Base-by-base conservation (phyloP, 2,888 invertebrate species). In the Bruchidius siliquastri region DNA sequence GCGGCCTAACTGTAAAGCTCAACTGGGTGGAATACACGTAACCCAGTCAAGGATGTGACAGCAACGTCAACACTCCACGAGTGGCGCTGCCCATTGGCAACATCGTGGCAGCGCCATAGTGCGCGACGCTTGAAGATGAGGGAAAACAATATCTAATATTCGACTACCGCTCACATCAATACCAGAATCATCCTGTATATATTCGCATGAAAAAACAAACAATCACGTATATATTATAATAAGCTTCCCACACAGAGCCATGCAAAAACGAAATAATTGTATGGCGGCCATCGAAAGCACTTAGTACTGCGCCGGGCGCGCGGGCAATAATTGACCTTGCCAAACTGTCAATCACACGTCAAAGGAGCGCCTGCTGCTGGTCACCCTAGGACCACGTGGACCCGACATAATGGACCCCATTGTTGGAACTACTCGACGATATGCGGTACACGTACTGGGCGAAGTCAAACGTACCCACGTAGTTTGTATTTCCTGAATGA, bases 231-330 rank as follows among this genome's bases (percentile, higher is more conserved):
- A 49, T 18, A 49, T 49, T 8, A 49, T 49, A 49, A 49, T 49
- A 49, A 49, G 49, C 49, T 49, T 49, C 49, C 49, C 49, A 49
- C 49, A 49, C 18, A 49, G 49, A 18, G 6, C 8, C 10, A 79
- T 79, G 80, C 79, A 80, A 80, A 80, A 80, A 79, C 79, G 76
- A 77, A 74, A 75, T 79, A 80, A 81, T 80, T 81, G 80, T 81
- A 80, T 80, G 80, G 74, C 69, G 75, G 76, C 80, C 73, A 80
- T 81, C 81, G 80, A 80, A 79, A 80, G 80, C 81, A 80, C 80
- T 81, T 80, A 79, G 77, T 72, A 70, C 71, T 76, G 74, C 75
- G 76, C 76, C 77, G 8, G 26, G 76, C 74, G 72, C 73, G 70
- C 71, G 73, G 68, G 73, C 77, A 77, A 77, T 74, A 76, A 76